These are phyloP conservation scores for Melanotaenia maccullochi DNA, from an alignment of 2,797 vertebrate genomes.

Conservation along the genomic window DNA sequence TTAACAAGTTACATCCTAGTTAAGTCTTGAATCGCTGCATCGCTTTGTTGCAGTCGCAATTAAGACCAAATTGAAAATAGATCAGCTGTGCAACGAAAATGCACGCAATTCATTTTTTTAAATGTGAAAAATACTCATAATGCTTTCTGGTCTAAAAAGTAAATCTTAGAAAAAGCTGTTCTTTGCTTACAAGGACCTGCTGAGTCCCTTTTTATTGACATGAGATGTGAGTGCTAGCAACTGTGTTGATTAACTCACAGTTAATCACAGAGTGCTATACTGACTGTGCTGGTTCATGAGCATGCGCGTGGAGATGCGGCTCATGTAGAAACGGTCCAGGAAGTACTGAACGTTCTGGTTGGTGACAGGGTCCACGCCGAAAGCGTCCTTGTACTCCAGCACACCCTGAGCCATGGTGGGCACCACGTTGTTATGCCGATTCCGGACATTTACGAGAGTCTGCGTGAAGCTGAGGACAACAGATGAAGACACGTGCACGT, in stretches of 20 bases:
- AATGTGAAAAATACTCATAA: background rate
- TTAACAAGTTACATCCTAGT: background rate
- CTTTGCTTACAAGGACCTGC: background rate
- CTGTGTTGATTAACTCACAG: constrained; percentile 70
- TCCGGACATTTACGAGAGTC: constrained; percentile 90
- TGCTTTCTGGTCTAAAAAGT: background rate
- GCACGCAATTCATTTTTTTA: background rate
- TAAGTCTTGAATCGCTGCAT: background rate
- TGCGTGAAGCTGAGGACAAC: constrained; percentile 88
- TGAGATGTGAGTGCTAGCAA: constrained; percentile 32
- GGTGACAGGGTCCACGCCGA: constrained; percentile 92
- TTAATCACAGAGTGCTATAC: constrained; percentile 73
- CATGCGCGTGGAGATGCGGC: constrained; percentile 98
- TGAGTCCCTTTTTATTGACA: constrained; percentile 8
- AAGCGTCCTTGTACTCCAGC: constrained; percentile 94
- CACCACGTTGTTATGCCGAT: constrained; percentile 94
- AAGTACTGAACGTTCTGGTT: constrained; percentile 99
- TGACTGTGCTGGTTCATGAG: constrained; percentile 99
- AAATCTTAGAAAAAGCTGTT: background rate
- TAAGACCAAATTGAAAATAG: background rate
- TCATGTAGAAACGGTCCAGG: constrained; percentile 99
- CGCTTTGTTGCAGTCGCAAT: background rate
- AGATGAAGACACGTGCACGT: background rate
- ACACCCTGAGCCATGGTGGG: constrained; percentile 98
- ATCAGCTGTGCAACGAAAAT: background rate